Conservation (phyloP, 2,113 vertebrate genomes). For the Corynorhinus townsendii region DNA sequence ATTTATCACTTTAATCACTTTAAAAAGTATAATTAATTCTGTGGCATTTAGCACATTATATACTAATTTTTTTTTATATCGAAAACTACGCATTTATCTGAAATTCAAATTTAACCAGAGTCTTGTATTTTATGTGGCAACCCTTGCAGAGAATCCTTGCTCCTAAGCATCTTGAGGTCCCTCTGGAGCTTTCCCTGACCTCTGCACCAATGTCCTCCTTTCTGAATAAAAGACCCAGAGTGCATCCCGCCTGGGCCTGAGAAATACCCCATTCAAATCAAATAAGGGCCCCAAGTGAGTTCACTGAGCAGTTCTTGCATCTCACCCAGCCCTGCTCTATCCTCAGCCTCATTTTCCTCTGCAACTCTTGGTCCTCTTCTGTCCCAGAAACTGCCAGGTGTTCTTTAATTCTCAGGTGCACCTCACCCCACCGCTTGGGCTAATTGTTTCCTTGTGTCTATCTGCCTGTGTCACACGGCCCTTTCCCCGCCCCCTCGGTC, state of each 20-base stretch:
- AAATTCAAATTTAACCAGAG: background rate
- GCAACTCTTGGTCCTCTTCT: background rate
- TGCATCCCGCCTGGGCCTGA: too few species aligned
- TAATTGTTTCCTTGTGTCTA: slow-evolving; percentile 38
- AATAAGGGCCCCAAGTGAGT: too few species aligned
- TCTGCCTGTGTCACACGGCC: background rate
- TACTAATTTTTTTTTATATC: background rate
- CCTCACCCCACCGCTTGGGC: background rate
- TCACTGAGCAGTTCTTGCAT: too few species aligned
- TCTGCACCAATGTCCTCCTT: background rate
- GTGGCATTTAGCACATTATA: background rate
- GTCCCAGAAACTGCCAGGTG: slow-evolving; percentile 31
- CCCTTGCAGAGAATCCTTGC: background rate
- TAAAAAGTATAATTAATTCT: background rate
- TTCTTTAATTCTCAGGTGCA: slow-evolving; percentile 44
- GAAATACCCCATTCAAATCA: background rate
- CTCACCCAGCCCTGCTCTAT: background rate
- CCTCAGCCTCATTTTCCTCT: background rate
- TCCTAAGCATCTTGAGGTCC: background rate
- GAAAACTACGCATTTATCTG: background rate
- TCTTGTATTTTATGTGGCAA: background rate
- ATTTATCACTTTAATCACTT: background rate
- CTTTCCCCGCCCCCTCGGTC: background rate
- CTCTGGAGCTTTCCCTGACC: background rate
- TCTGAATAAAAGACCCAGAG: background rate